These are phyloP conservation scores for Polyommatus iphigenia DNA, from an alignment of 2,888 invertebrate genomes.

Conservation along the genomic window DNA sequence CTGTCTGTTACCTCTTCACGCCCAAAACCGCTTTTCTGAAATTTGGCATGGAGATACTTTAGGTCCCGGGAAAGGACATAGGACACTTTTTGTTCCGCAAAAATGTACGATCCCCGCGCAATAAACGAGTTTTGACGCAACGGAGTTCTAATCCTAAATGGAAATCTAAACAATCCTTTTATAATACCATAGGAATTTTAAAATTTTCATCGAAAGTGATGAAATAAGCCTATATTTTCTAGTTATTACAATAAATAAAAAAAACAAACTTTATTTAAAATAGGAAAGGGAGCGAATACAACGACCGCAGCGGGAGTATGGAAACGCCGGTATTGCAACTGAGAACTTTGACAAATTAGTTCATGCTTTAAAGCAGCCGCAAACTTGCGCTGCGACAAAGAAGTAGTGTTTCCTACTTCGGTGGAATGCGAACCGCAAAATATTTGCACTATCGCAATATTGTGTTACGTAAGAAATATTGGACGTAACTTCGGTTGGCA, in stretches of 20 bases:
- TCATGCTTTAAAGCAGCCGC: slow-evolving; percentile 62
- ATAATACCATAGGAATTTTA: no score
- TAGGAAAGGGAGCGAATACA: background rate
- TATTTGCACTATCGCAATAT: slow-evolving; percentile 29
- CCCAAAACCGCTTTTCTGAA: no score
- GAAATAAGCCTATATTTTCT: no score
- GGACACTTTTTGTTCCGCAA: no score
- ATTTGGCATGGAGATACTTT: no score
- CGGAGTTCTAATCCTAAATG: no score
- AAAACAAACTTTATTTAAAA: background rate
- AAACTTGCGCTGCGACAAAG: slow-evolving; percentile 42
- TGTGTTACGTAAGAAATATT: slow-evolving; percentile 18
- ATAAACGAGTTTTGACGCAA: no score
- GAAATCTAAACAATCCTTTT: no score
- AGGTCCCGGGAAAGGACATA: no score
- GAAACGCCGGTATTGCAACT: slow-evolving; percentile 51
- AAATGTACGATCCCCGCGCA: no score
- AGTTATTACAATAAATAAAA: no score
- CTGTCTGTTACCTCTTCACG: no score
- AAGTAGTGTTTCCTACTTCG: slow-evolving; percentile 43
- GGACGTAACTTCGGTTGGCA: slow-evolving; percentile 10
- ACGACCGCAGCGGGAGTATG: slow-evolving; percentile 39
- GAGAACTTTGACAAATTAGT: slow-evolving; percentile 72
- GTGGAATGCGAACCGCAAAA: slow-evolving; percentile 30
- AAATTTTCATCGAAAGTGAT: background rate